Evolutionary conservation across 2,888 invertebrate genomes (phyloP), one percentile per base, ranked within the genome.

Genomic region (Machimus rusticus): DNA sequence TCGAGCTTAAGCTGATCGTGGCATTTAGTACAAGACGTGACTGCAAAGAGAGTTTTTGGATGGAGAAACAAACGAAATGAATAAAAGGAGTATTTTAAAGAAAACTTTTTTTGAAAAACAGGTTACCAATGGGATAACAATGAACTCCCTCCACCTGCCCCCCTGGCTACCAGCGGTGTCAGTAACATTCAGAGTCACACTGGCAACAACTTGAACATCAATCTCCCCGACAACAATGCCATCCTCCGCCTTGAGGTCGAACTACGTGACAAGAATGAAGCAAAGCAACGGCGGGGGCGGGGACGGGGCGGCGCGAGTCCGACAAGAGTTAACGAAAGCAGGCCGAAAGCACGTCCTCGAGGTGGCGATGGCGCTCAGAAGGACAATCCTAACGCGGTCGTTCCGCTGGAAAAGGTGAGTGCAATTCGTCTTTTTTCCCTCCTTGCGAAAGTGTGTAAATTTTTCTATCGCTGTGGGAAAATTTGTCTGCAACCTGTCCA

Each of bases 351-450:
- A 93, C 1, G 91, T 93, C 88, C 93, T 92, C 88, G 57, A 89
- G 90, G 89, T 87, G 90, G 51, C 89, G 90, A 82, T 57, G 85
- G 74, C 55, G 57, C 86, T 85, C 86, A 86, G 1, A 89, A 93
- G 90, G 93, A 93, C 43, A 93, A 93, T 90, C 91, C 92, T 89
- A 93, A 93, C 89, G 94, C 94, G 87, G 93, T 94, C 89, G 94
- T 95, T 88, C 95, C 96, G 31, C 95, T 95, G 94, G 96, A 96
- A 93, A 95, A 94, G 93, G 92, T 92, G 90, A 90, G 91, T 79
- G 46, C 74, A 14, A 43, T 39, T 39, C 39, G 23, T 85, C 55
- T 74, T 39, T 76, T 37, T 19, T 23, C 1, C 46, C 8, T 76
- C 16, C 16, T 5, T 74, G 43, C 9, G 14, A 46, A 74, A 39